A percentile compares a stretch with the other conserved stretches of the same genome.
phyloP scores from a whole-genome alignment of 2,888 invertebrate species.

The Aspidapion aeneum region DNA sequence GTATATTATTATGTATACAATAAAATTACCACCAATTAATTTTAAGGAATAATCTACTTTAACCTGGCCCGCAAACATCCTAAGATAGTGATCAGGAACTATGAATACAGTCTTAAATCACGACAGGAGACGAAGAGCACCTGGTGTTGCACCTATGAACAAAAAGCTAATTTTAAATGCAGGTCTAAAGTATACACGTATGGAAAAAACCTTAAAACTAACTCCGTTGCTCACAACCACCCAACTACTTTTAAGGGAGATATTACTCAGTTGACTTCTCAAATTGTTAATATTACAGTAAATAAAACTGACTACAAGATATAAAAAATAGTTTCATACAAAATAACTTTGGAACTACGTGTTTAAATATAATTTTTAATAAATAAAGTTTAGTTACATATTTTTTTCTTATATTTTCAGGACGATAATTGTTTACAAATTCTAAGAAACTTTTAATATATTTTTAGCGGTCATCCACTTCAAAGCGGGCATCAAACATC shows the following conservation, averaged over 20 bases:
- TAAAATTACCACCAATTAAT: neutral
- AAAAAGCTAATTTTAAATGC: neutral
- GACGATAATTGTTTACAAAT: too few relatives aligned
- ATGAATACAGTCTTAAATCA: constrained; percentile 13
- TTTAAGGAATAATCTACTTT: constrained; percentile 25
- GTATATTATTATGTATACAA: too few relatives aligned
- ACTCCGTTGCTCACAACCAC: constrained; percentile 17
- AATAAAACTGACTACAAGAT: too few relatives aligned
- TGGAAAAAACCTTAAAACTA: constrained; percentile 4
- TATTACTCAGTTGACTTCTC: neutral
- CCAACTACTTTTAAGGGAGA: constrained; percentile 15
- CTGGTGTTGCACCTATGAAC: neutral
- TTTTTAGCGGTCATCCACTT: constrained; percentile 27
- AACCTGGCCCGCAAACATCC: constrained; percentile 22
- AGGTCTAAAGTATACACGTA: neutral
- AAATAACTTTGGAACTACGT: too few relatives aligned
- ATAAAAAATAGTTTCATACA: too few relatives aligned
- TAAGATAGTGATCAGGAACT: constrained; percentile 21
- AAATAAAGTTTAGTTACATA: too few relatives aligned
- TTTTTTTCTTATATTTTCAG: too few relatives aligned
- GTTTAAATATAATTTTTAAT: too few relatives aligned
- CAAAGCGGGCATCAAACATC: constrained; percentile 26
- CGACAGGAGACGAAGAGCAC: neutral
- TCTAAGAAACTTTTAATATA: too few relatives aligned
- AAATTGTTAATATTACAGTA: constrained; percentile 4